Conservation (phyloP, 2,113 vertebrate genomes). For the Spilogale gracilis region DNA sequence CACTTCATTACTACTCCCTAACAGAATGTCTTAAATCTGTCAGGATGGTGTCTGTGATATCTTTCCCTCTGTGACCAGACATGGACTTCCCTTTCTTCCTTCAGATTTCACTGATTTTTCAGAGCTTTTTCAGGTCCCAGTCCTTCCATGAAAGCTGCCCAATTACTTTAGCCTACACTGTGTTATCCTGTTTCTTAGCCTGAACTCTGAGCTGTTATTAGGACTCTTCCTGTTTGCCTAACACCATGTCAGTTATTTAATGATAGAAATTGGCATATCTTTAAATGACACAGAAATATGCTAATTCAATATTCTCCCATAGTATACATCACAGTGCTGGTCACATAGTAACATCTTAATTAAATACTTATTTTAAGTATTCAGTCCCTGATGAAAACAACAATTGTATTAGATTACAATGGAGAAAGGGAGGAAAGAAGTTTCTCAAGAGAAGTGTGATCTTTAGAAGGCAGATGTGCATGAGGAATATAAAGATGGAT, state of each 20-base stretch:
- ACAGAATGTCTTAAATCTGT: background rate
- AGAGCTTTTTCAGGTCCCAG: background rate
- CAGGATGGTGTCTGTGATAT: background rate
- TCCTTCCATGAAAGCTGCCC: background rate
- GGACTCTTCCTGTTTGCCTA: background rate
- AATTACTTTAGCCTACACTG: background rate
- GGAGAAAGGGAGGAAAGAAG: background rate
- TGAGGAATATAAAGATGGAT: background rate
- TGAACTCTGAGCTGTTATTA: background rate
- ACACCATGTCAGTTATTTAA: background rate
- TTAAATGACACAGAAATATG: background rate
- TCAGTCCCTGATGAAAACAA: background rate
- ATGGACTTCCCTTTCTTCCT: background rate
- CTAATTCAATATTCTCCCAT: background rate
- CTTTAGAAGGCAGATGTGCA: background rate
- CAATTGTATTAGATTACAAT: conserved; percentile 6
- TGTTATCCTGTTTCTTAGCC: background rate
- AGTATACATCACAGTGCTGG: background rate
- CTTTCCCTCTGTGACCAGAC: background rate
- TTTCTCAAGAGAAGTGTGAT: background rate
- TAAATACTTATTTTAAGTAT: background rate
- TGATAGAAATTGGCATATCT: background rate
- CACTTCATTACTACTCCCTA: background rate
- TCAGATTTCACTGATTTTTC: background rate
- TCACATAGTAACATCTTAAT: background rate